A percentile compares a stretch with the other conserved stretches of the same genome.
These are phyloP conservation scores for Tricholaema leucomelas DNA, from an alignment of 2,113 vertebrate species.

Conservation along the genomic window DNA sequence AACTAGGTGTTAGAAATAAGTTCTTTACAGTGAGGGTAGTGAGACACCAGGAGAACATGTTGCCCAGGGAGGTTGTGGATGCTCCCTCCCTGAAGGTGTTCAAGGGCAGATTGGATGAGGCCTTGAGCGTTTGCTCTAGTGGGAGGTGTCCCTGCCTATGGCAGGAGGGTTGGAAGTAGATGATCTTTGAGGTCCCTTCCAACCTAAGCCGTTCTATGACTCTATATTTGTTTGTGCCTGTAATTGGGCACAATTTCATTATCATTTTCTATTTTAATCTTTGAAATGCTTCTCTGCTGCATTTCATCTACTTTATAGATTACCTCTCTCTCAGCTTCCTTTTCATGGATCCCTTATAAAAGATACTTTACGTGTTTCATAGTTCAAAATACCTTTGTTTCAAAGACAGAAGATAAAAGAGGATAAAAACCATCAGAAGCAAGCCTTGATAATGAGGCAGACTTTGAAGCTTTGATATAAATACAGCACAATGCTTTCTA, in stretches of 20 bases:
- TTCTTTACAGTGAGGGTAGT: too few species aligned
- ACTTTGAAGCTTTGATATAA: slow-evolving; percentile 55
- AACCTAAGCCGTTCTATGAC: neutral
- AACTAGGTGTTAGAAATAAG: too few species aligned
- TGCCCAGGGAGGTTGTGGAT: too few species aligned
- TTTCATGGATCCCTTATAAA: slow-evolving; percentile 7
- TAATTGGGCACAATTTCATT: neutral
- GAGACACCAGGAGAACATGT: too few species aligned
- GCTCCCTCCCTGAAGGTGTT: too few species aligned
- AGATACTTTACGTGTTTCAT: slow-evolving; percentile 48
- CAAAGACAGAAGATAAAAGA: slow-evolving; percentile 55
- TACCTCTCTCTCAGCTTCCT: neutral
- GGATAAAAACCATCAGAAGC: slow-evolving; percentile 35
- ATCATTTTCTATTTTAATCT: neutral
- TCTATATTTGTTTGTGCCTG: neutral
- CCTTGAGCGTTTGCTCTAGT: too few species aligned
- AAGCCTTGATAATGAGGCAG: slow-evolving; percentile 30
- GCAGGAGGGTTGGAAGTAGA: too few species aligned
- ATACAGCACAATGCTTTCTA: slow-evolving; percentile 34
- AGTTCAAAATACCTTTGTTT: slow-evolving; percentile 64
- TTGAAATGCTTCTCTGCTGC: neutral
- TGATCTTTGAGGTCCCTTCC: too few species aligned
- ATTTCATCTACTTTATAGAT: neutral
- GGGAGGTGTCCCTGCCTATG: too few species aligned
- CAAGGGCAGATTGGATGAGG: too few species aligned